Base-by-base conservation (phyloP, 2,888 invertebrate species). In the Amaurobius ferox region DNA sequence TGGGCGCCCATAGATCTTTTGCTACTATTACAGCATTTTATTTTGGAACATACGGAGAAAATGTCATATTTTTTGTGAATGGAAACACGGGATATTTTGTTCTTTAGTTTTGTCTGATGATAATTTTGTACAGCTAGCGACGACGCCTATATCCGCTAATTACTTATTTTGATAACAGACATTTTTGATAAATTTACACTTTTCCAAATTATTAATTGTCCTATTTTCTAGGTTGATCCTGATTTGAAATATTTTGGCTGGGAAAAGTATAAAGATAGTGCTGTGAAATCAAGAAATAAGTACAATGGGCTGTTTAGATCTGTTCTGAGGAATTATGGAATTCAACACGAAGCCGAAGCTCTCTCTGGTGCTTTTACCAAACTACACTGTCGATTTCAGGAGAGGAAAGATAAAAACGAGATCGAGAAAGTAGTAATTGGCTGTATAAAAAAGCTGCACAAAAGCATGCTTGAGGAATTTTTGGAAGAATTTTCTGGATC, bases 321-420 rank as follows among this genome's bases (percentile, higher is more conserved):
- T 29, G 29, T 88, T 16, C 64, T 88, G 39, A 83, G 88, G 64
- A 79, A 78, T 16, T 88, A 88, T n/a, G 87, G 88, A 0, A 79
- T 89, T 19, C 78, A 85, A 23, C 62, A 71, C n/a, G 89, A 89
- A 66, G 78, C 87, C 2, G 79, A 80, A 61, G 85, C 83, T 5
- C 71, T 88, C 40, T 79, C 86, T 13, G 81, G 80, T 9, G 80
- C 87, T 26, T 88, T n/a, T n/a, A n/a, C n/a, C n/a, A n/a, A n/a
- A n/a, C n/a, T n/a, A n/a, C n/a, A n/a, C n/a, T n/a, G n/a, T 78
- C 74, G 80, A 13, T 79, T 78, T 32, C 71, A 78, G 9, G 83
- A 83, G 28, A 19, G 79, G 26, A 87, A 83, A 40, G 87, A 87
- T 7, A 40, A 55, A 11, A 76, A 73, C 16, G 83, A 83, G 23